Evolutionary conservation across 92 coral and sea anemone species (phyloP), one percentile per base, ranked within the genome.

Genomic region (Blastomussa wellsi): DNA sequence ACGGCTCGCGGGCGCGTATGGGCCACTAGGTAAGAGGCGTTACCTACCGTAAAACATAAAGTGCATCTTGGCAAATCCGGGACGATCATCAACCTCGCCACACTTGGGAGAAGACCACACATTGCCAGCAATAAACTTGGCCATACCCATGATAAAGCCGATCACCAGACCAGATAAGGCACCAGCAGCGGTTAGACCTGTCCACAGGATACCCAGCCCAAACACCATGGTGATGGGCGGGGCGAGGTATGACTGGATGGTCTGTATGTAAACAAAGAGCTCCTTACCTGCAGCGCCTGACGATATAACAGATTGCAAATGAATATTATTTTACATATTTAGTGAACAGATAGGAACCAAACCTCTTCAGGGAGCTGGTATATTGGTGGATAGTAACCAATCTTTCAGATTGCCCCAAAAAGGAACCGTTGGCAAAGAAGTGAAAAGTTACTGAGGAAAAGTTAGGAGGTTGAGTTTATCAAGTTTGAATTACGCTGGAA

Each of bases 1-100:
- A n/a, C n/a, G n/a, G n/a, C n/a, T n/a, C n/a, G n/a, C n/a, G n/a
- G n/a, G n/a, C n/a, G n/a, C n/a, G n/a, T n/a, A n/a, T n/a, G n/a
- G n/a, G n/a, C n/a, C n/a, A n/a, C n/a, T n/a, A n/a, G n/a, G n/a
- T n/a, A n/a, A n/a, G n/a, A n/a, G n/a, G n/a, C n/a, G n/a, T 41
- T 33, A 86, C 96, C 88, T 79, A 96, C 99, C 99, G 80, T 91
- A 96, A 89, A 86, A 96, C 99, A 96, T 85, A 82, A 96, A 96
- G 62, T 96, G 98, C 82, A 96, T 62, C 79, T 92, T 94, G 42
- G 89, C 99, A 90, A 94, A 96, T 38, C 90, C 93, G 22, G 99
- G 98, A 35, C 99, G 88, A 60, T 90, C 90, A 76, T 96, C 99
- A 0, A 74, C 82, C 36, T 74, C 76, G 24, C 99, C 99, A 72